Percentiles rank a stretch among this genome's conserved stretches.
These are phyloP conservation scores for Phrynocephalus forsythii DNA, from an alignment of 2,797 vertebrate species.

Conservation along the genomic window DNA sequence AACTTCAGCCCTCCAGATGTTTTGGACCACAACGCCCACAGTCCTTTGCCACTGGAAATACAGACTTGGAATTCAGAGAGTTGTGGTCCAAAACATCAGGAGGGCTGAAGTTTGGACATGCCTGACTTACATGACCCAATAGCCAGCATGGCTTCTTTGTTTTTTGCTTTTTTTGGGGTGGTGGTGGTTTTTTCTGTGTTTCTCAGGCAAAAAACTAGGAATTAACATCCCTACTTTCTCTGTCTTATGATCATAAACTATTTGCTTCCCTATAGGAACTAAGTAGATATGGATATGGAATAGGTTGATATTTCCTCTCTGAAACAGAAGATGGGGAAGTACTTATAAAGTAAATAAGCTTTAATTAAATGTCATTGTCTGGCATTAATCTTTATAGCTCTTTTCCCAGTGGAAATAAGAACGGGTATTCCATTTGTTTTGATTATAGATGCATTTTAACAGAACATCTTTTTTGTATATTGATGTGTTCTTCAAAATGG, in stretches of 20 bases:
- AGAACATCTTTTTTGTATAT: constrained; percentile 58
- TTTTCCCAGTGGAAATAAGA: constrained; percentile 79
- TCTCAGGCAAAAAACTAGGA: background rate
- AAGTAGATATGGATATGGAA: constrained; percentile 57
- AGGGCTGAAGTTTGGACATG: too few species aligned
- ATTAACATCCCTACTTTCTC: background rate
- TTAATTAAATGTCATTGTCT: constrained; percentile 84
- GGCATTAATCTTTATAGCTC: constrained; percentile 79
- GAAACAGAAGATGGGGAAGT: constrained; percentile 66
- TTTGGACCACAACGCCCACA: too few species aligned
- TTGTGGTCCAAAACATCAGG: too few species aligned
- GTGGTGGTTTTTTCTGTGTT: too few species aligned
- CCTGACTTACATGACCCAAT: too few species aligned
- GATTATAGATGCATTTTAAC: constrained; percentile 76
- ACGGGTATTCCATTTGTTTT: constrained; percentile 81
- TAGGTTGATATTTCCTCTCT: constrained; percentile 51
- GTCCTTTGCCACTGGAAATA: too few species aligned
- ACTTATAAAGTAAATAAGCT: constrained; percentile 80
- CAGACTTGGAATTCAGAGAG: too few species aligned
- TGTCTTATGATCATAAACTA: constrained; percentile 46
- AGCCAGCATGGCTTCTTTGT: too few species aligned
- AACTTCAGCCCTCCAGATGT: too few species aligned
- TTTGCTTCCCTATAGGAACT: constrained; percentile 53
- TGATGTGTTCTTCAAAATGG: constrained; percentile 46
- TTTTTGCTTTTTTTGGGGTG: too few species aligned